phyloP scores from a whole-genome alignment of 2,113 vertebrate species.

The Sigmodon hispidus region DNA sequence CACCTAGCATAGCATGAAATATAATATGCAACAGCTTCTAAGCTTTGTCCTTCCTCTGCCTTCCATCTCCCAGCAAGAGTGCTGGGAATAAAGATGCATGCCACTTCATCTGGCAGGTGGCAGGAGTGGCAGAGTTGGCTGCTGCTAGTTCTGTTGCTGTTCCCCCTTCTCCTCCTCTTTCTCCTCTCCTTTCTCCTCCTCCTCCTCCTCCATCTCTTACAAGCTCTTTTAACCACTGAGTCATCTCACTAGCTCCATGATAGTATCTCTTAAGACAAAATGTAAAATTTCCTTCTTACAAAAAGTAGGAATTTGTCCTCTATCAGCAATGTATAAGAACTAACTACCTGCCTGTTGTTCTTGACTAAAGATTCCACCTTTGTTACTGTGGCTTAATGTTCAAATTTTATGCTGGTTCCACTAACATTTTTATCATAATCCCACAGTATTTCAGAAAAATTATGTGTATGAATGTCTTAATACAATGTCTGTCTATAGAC shows the following conservation, averaged over 20 bases:
- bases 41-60: background rate
- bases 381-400: background rate
- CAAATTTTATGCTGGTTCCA: background rate
- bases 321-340: background rate
- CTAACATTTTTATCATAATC: background rate
- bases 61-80: background rate
- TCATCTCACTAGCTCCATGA: background rate
- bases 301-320: background rate
- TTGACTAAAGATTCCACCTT: background rate
- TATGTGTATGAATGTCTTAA: background rate
- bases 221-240: background rate
- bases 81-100: background rate
- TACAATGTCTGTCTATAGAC: background rate
- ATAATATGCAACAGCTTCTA: background rate
- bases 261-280: background rate
- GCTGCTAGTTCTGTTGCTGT: too few relatives aligned
- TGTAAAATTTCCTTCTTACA: conserved; percentile 10
- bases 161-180: background rate
- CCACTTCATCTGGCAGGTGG: background rate
- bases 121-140: background rate
- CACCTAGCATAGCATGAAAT: background rate
- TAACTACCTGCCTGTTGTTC: background rate
- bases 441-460: background rate
- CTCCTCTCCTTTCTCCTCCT: background rate
- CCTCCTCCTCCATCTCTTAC: background rate